Percentiles rank a stretch among this genome's conserved stretches.
Evolutionary conservation across 1,140 invertebrate genomes (phyloP).

Genomic region (Maniola jurtina): DNA sequence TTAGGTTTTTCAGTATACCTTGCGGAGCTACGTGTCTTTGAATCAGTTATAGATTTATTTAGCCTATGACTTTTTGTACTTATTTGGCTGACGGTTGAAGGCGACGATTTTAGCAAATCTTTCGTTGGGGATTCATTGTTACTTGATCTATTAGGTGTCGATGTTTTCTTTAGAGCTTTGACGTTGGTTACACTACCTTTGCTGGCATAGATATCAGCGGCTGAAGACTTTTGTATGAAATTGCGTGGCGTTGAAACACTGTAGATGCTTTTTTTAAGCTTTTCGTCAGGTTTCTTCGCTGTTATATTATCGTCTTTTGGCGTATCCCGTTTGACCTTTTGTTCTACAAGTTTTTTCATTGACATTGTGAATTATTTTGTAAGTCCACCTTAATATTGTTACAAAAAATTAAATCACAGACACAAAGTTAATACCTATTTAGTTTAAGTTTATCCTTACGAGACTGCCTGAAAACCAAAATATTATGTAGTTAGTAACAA

Average conservation of each 20-base stretch:
- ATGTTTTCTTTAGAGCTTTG: constrained; percentile 49
- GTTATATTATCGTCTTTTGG: constrained; percentile 34
- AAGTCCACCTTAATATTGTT: too few relatives aligned
- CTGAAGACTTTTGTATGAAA: constrained; percentile 47
- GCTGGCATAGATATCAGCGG: constrained; percentile 61
- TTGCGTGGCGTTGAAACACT: constrained; percentile 49
- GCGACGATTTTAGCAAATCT: constrained; percentile 51
- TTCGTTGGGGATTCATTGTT: constrained; percentile 50
- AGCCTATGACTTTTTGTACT: constrained; percentile 32
- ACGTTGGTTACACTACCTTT: constrained; percentile 29
- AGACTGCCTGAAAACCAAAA: too few relatives aligned
- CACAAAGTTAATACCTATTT: too few relatives aligned
- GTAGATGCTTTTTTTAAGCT: constrained; percentile 45
- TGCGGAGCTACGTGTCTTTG: constrained; percentile 23
- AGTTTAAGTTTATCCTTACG: too few relatives aligned
- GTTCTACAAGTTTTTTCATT: constrained; percentile 21
- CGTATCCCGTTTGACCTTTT: constrained; percentile 39
- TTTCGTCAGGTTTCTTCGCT: constrained; percentile 45
- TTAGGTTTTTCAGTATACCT: constrained; percentile 12
- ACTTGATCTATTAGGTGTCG: constrained; percentile 24
- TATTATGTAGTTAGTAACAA: too few relatives aligned
- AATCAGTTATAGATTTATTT: constrained; percentile 20
- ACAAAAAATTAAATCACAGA: too few relatives aligned
- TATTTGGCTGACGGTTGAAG: constrained; percentile 42
- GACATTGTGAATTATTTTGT: background rate